Evolutionary conservation across 2,113 vertebrate genomes (phyloP).

Genomic region (Arenaria interpres): DNA sequence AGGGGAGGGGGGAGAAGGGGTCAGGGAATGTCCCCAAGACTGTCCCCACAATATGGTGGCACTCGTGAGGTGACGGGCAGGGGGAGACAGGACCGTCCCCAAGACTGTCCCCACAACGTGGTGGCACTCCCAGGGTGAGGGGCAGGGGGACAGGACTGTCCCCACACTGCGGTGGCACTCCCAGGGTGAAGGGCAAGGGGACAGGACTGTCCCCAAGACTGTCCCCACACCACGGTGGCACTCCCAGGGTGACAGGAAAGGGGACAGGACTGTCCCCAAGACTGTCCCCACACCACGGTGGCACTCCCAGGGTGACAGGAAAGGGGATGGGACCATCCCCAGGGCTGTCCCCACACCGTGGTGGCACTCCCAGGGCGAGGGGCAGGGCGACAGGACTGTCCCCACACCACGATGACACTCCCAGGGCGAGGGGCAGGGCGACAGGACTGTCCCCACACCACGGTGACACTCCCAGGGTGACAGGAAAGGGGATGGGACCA

Average conservation of each 20-base stretch:
- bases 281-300: rapidly evolving
- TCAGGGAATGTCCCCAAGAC: background rate
- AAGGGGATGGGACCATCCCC: background rate
- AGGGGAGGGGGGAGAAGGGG: background rate
- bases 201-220: rapidly evolving
- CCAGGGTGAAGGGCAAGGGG: background rate
- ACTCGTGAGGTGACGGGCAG: too few species aligned
- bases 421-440: too few species aligned
- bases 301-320: background rate
- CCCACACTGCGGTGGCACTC: background rate
- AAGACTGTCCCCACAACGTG: too few species aligned
- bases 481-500: too few species aligned
- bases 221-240: rapidly evolving
- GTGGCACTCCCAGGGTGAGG: too few species aligned
- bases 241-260: background rate
- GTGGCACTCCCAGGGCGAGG: background rate
- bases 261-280: background rate
- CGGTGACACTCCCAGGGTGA: background rate
- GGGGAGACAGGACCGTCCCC: too few species aligned
- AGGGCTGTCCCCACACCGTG: background rate
- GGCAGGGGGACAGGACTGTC: background rate
- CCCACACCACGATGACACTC: background rate
- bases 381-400: background rate
- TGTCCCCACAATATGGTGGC: too few species aligned
- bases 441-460: background rate